Evolutionary conservation across 2,797 vertebrate genomes (phyloP), one percentile per base, ranked within the genome.

Genomic region (Dipus sagitta): DNA sequence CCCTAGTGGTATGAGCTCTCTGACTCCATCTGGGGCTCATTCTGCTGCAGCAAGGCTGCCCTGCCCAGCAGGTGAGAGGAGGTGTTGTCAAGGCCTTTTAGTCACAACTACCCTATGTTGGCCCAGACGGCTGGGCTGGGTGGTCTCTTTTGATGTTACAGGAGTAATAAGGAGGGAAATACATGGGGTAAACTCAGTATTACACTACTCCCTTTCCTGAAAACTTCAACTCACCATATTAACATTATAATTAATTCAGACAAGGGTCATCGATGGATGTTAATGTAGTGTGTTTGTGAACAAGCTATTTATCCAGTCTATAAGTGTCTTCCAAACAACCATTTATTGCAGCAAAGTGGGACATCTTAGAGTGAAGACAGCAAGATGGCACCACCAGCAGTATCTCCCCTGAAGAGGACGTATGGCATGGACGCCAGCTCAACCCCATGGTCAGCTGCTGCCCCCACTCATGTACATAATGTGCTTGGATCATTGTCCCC

Each of bases 281-380:
- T 54, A 54, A 85, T 38, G 21, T 47, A 38, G 28, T 76, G 34
- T 80, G 18, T 68, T 79, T 65, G 38, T 70, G 75, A 90, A 42
- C 1, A 77, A 75, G 17, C 24, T 70, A 67, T 67, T 67, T 52
- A 26, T 2, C n/a, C 14, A 52, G 23, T 38, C 47, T 83, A 26
- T 89, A 77, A 92, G 3, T n/a, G 24, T 54, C 89, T 90, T 60
- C 70, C 68, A 28, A 18, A 30, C 82, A 32, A 77, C 79, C 67
- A 65, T 84, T 92, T 81, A 74, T 62, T 30, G 26, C 3, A 75
- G 67, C 62, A 64, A 60, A 83, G 38, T 9, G 28, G 1, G 38
- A 79, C 14, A 1, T 80, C 87, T 64, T 20, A 68, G 28, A 83
- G 28, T 80, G 18, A 91, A 94, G 76, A 92, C 76, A 62, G 17